phyloP scores from a whole-genome alignment of 2,797 vertebrate genomes.

The Eulemur rubriventer region DNA sequence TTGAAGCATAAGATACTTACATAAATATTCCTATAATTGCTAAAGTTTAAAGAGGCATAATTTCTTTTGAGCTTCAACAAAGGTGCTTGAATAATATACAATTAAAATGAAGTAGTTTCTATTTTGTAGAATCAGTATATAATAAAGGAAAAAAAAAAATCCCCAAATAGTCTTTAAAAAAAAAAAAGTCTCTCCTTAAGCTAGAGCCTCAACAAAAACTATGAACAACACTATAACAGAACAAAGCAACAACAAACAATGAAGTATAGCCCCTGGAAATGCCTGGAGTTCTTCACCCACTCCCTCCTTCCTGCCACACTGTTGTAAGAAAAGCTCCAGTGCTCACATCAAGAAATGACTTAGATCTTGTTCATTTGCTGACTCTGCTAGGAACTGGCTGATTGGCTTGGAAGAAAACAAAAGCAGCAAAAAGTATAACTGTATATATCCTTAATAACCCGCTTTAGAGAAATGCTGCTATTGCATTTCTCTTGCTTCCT shows the following conservation, averaged over 20 bases:
- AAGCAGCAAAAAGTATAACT: conserved; percentile 92
- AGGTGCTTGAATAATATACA: conserved; percentile 94
- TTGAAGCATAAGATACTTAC: conserved; percentile 93
- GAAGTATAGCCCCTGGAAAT: conserved; percentile 84
- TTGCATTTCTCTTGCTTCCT: conserved; percentile 82
- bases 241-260: conserved; percentile 82
- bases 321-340: conserved; percentile 86
- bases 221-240: conserved; percentile 84
- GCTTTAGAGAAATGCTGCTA: conserved; percentile 83
- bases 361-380: conserved; percentile 83
- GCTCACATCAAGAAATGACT: conserved; percentile 85
- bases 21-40: conserved; percentile 94
- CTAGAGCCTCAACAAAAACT: conserved; percentile 87
- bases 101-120: conserved; percentile 92
- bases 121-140: conserved; percentile 90
- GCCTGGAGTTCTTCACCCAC: conserved; percentile 82
- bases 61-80: conserved; percentile 90
- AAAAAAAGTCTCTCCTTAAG: conserved; percentile 77
- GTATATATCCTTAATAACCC: conserved; percentile 87
- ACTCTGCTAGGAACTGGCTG: conserved; percentile 86
- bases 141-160: conserved; percentile 86
- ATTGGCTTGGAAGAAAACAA: conserved; percentile 85
- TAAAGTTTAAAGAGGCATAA: conserved; percentile 91
- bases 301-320: conserved; percentile 81
- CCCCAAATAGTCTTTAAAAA: conserved; percentile 81